Base-by-base conservation (phyloP, 2,888 invertebrate genomes). In the Agonopterix arenella region DNA sequence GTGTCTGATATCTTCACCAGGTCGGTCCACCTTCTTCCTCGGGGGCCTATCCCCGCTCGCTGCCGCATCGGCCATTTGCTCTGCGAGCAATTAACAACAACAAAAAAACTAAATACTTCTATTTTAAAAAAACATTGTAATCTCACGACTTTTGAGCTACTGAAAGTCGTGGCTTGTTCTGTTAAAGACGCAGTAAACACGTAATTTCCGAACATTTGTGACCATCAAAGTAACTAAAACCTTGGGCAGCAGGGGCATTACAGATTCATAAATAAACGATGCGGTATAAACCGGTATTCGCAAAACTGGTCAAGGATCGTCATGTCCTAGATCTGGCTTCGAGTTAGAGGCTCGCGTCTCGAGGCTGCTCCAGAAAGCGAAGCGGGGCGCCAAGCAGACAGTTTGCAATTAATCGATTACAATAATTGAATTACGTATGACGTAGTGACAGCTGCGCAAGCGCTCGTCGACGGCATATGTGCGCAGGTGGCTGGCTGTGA, bases 361-460 rank as follows among this genome's bases (percentile, higher is more conserved):
- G 44, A 54, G 51, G 45, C 50, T 59, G 72, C 61, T 74, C 77
- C 70, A 75, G 71, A 78, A 71, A 71, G 56, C 46, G 11, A 66
- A 70, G 61, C 66, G 63, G 73, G 70, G 66, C 68, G 65, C 62
- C 72, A 62, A 62, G 66, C 64, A 77, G 75, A 80, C 76, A 69
- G 73, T 78, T 74, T 73, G 68, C 75, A 77, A 80, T 80, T 82
- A 80, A 78, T 84, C 76, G 79, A 84, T 83, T 81, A 79, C 70
- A 81, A 76, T 81, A 80, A 80, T 76, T 77, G 68, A 74, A 77
- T 73, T 75, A 79, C 69, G 65, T 61, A 70, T 82, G 84, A 83
- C 84, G 83, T 76, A 75, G 73, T 60, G 75, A 70, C 85, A 84
- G 82, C 81, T 84, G 84, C 78, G 80, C 80, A 77, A 77, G 78